These are phyloP conservation scores for Trypoxylon attenuatum DNA, from an alignment of 2,888 invertebrate genomes.

Conservation along the genomic window DNA sequence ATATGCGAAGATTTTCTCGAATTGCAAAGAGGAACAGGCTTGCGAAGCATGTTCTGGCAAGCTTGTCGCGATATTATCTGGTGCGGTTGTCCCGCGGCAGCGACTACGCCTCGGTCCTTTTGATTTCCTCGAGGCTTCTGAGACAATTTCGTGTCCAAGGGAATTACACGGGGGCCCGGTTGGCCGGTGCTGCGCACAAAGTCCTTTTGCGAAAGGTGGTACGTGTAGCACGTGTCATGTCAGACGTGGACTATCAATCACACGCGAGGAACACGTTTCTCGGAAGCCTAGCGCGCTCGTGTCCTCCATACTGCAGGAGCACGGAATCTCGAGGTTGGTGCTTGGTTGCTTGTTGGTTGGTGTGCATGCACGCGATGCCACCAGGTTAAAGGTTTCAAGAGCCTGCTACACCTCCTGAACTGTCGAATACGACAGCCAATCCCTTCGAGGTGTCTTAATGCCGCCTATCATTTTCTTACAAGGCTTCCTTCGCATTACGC, in stretches of 20 bases:
- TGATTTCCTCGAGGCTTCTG: conserved; percentile 21
- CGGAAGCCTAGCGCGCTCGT: conserved; percentile 46
- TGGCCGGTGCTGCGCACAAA: conserved; percentile 14
- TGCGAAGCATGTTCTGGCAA: conserved; percentile 10
- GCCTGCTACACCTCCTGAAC: conserved; percentile 7
- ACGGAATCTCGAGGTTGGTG: conserved; percentile 25
- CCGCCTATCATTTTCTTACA: background rate
- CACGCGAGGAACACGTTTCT: conserved; percentile 49
- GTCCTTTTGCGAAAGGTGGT: conserved; percentile 33
- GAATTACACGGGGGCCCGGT: conserved; percentile 46
- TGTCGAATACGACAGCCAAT: conserved; percentile 11
- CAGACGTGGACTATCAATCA: conserved; percentile 55
- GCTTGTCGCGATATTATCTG: conserved; percentile 38
- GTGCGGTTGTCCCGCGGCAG: conserved; percentile 9
- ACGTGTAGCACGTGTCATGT: conserved; percentile 61
- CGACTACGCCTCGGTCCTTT: conserved; percentile 19
- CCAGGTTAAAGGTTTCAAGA: background rate
- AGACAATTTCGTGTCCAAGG: conserved; percentile 43
- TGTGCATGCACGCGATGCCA: conserved; percentile 37
- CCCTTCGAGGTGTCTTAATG: conserved; percentile 21
- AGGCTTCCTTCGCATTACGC: too few relatives aligned
- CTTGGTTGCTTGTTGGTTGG: background rate
- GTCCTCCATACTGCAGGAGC: conserved; percentile 13
- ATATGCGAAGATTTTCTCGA: too few relatives aligned
- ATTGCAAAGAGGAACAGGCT: too few relatives aligned